Evolutionary conservation across 2,888 invertebrate genomes (phyloP).

Genomic region (Drosophila falleni): DNA sequence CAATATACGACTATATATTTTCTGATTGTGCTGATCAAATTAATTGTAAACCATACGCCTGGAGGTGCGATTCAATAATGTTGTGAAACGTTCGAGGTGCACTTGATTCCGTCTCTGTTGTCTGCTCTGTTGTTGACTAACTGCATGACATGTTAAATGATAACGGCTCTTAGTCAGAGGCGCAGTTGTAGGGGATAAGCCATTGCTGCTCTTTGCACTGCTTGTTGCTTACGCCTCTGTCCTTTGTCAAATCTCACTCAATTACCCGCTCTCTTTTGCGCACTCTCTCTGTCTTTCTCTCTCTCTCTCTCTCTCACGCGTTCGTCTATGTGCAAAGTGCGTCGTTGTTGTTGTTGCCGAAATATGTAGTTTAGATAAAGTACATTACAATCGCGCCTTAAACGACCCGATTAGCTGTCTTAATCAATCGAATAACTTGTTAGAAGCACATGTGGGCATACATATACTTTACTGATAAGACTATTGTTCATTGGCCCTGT

Average conservation of each 20-base stretch:
- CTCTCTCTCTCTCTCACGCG: background rate
- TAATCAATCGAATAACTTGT: conserved; percentile 43
- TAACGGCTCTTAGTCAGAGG: conserved; percentile 48
- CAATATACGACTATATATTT: background rate
- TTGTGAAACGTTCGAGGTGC: conserved; percentile 7
- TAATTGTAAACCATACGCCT: conserved; percentile 37
- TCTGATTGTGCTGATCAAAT: background rate
- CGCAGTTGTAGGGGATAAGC: conserved; percentile 15
- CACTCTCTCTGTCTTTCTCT: too few species aligned
- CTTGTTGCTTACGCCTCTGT: conserved; percentile 16
- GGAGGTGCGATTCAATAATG: conserved; percentile 54
- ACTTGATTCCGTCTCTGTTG: conserved; percentile 35
- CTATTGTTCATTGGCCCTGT: conserved; percentile 59
- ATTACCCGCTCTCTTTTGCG: conserved; percentile 7
- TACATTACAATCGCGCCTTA: conserved; percentile 57
- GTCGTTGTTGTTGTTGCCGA: conserved; percentile 20
- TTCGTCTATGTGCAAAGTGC: conserved; percentile 29
- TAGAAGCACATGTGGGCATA: conserved; percentile 30
- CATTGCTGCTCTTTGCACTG: background rate
- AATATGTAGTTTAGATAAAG: conserved; percentile 41
- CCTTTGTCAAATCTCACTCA: conserved; percentile 2
- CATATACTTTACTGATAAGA: conserved; percentile 52
- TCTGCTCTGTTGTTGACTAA: conserved; percentile 26
- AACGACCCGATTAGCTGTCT: conserved; percentile 67
- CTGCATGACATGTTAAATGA: conserved; percentile 48